Base-by-base conservation (phyloP, 2,888 invertebrate genomes). In the Hydrotaea diabolus region DNA sequence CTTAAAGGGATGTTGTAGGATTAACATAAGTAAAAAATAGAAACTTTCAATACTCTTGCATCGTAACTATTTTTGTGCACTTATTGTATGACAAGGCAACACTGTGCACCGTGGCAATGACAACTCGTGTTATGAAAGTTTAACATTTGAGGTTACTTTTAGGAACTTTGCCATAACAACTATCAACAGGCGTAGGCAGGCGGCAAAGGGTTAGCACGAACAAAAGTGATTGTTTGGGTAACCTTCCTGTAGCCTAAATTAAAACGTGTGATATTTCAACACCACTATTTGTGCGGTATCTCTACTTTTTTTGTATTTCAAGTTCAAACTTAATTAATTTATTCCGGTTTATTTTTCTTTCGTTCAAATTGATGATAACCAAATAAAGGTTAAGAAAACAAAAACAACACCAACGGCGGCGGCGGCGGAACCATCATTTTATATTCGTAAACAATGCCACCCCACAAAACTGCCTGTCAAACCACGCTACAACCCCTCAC, bases 281-380 rank as follows among this genome's bases (percentile, higher is more conserved):
- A 4, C 31, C 31, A 4, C 31, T 31, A 31, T 31, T 66, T 43
- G 8, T 69, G 13, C 21, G 23, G 7, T 69, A n/a, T n/a, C n/a
- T n/a, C n/a, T n/a, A n/a, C n/a, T 46, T 69, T 19, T n/a, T 11
- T 0, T 31, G 2, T 4, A 2, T 76, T 85, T 85, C 85, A 85
- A 82, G 85, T 82, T 85, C 85, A 85, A 55, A 26, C 43, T 82
- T 77, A 82, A 85, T 85, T 82, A 79, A 82, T 85, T 74, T 66
- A 39, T 13, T 75, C 13, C 39, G 66, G 39, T 5, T n/a, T 19
- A n/a, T 66, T 31, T 43, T 62, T 17, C 4, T 39, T 66, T 17
- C 21, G 19, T 69, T 69, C 21, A 13, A 39, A 69, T 46, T 69
- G 69, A 46, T 46, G 23, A 69, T 69, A 69, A 46, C 8, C 23